Evolutionary conservation across 2,888 invertebrate species (phyloP), one percentile per base, ranked within the genome.

Genomic region (Anarsia innoxiella): DNA sequence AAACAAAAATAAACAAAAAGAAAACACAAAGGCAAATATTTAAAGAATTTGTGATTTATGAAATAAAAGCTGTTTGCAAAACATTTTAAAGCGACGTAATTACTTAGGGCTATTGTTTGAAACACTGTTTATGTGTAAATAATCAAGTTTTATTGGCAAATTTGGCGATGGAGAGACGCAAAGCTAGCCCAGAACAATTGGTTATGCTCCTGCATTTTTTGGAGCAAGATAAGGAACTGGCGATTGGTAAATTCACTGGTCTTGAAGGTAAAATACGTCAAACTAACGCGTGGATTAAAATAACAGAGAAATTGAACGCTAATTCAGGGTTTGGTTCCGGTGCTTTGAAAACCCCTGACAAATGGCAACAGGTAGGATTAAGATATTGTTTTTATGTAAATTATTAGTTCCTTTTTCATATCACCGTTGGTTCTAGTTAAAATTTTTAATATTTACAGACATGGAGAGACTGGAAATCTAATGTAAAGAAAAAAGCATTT

Each of bases 381-480:
- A 10, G 12, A 32, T 37, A 6, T n/a, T n/a, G n/a, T 14, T 15
- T 2, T 28, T 37, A 5, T 12, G 19, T 16, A n/a, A n/a, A n/a
- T n/a, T n/a, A n/a, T n/a, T n/a, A n/a, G n/a, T n/a, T n/a, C n/a
- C n/a, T n/a, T n/a, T n/a, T n/a, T n/a, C n/a, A n/a, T n/a, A n/a
- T n/a, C n/a, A n/a, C n/a, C n/a, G n/a, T n/a, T n/a, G n/a, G n/a
- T n/a, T n/a, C n/a, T n/a, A n/a, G n/a, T 19, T 19, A 19, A 19
- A 19, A 19, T 8, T 23, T 36, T 12, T 30, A 15, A 10, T 32
- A 13, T 36, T 46, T 44, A 31, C 42, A 73, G 73, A 70, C 73
- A 12, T 73, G 73, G 73, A 56, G 73, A 37, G 72, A 73, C 41
- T 73, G 72, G 73, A 73, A 73, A 53, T 73, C 73, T 19, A 73